Evolutionary conservation across 1,140 invertebrate species (phyloP).

Genomic region (Mylabris phalerata): DNA sequence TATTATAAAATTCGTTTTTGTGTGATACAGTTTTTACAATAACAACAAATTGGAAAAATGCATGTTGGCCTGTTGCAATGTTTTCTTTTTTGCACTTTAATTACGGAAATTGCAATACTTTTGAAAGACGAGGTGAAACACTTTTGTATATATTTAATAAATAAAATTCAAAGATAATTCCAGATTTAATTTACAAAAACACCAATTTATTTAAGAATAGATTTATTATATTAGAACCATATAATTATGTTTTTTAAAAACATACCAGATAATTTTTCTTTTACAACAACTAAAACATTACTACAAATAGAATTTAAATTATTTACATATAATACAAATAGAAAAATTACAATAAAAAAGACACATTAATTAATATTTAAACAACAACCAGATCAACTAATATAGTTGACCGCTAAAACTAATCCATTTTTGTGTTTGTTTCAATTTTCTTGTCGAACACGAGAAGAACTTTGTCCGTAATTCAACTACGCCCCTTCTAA

Average conservation of each 20-base stretch:
- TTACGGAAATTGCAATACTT: no score
- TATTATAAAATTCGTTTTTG: no score
- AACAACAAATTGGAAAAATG: no score
- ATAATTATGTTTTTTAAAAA: conserved; percentile 32
- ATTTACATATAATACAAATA: conserved; percentile 38
- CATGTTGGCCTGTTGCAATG: no score
- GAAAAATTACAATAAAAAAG: conserved; percentile 33
- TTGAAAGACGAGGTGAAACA: not conserved
- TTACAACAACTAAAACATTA: conserved; percentile 21
- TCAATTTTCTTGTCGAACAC: conserved; percentile 5
- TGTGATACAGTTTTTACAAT: no score
- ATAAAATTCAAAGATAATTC: not conserved
- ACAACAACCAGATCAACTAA: conserved; percentile 27
- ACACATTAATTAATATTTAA: conserved; percentile 30
- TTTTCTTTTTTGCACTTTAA: no score
- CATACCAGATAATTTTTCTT: conserved; percentile 29
- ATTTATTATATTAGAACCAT: conserved; percentile 25
- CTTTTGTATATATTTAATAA: not conserved
- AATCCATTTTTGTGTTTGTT: not conserved
- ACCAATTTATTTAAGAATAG: no score
- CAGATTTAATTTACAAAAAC: no score
- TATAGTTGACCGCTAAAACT: conserved; percentile 27
- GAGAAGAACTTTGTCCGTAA: no score
- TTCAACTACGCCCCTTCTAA: no score
- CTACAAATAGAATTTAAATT: conserved; percentile 18